Base-by-base conservation (phyloP, 2,888 invertebrate species). In the Prostheceraeus crozeri region DNA sequence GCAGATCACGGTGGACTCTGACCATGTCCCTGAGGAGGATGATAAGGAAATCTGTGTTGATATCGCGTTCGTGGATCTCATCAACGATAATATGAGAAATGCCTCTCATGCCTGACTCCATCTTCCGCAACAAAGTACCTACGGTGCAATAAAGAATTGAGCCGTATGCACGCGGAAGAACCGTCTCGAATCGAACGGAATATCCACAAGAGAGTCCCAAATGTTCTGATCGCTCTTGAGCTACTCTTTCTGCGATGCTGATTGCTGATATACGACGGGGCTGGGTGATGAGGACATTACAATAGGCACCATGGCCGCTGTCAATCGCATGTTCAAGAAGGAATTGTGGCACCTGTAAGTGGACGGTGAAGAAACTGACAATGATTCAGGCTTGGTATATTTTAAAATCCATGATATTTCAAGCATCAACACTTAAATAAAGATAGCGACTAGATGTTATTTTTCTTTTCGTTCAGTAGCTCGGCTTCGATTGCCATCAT, bases 81-180 rank as follows among this genome's bases (percentile, higher is more conserved):
- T 98, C 96, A 1, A 98, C 91, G 57, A 98, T 86, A 0, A 98
- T 89, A 70, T 98, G 96, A 11, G 91, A 91, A 28, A 98, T 85
- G 0, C 96, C 96, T 45, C 94, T 80, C 48, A 98, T 76, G 0
- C 96, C 96, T 3, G 84, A 85, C 76, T 96, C 96, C 55, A 98
- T 79, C 73, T 91, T 91, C 66, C 93, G 82, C 64, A 98, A 77
- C 57, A 98, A 76, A 1, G 94, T 94, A 6, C 81, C 94, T 11
- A 94, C 87, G 0, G 94, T 96, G 71, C 94, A 96, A 77, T 96
- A 98, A 79, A 96, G 79, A 25, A 98, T 83, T 0, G 87, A 85
- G 0, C 88, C 94, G 72, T 93, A 94, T 0, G 94, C 89, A 53
- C 94, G 83, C 0, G 98, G 96, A 57, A 89, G 78, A 10, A 84